phyloP scores from a whole-genome alignment of 1,140 invertebrate genomes.

The Papilio glaucus region DNA sequence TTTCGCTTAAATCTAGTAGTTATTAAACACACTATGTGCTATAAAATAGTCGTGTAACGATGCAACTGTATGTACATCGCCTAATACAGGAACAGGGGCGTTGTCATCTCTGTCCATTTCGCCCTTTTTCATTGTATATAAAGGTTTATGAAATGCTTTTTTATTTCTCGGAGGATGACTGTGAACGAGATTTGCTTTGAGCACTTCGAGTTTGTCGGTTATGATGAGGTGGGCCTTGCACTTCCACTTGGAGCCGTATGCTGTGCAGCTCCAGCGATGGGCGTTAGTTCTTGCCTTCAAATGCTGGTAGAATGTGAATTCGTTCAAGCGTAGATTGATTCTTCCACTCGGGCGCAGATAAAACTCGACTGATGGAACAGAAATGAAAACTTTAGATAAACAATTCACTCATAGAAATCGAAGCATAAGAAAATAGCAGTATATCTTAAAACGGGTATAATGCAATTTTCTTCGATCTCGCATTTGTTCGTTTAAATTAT shows the following conservation, averaged over 20 bases:
- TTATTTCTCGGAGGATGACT: slow-evolving; percentile 67
- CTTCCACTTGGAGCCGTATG: slow-evolving; percentile 76
- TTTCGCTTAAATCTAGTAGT: slow-evolving; percentile 47
- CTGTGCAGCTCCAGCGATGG: slow-evolving; percentile 77
- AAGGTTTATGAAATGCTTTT: slow-evolving; percentile 49
- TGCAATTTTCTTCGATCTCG: not conserved
- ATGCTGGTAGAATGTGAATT: slow-evolving; percentile 78
- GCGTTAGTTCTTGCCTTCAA: slow-evolving; percentile 71
- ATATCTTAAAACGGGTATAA: not conserved
- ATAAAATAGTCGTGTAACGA: slow-evolving; percentile 69
- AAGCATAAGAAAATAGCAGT: slow-evolving; percentile 8
- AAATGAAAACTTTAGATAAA: slow-evolving; percentile 30
- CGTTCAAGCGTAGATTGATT: slow-evolving; percentile 75
- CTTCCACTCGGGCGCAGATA: slow-evolving; percentile 72
- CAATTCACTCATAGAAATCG: slow-evolving; percentile 11
- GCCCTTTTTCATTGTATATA: slow-evolving; percentile 46
- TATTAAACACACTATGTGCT: slow-evolving; percentile 71
- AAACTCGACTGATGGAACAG: slow-evolving; percentile 71
- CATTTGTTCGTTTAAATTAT: not conserved
- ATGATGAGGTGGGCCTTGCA: slow-evolving; percentile 77
- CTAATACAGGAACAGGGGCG: slow-evolving; percentile 9
- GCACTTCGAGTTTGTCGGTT: slow-evolving; percentile 72
- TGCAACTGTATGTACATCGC: slow-evolving; percentile 48
- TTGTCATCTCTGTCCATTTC: slow-evolving; percentile 49
- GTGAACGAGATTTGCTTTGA: slow-evolving; percentile 69